Conservation (phyloP, 92 coral and sea anemone species). For the Porites rus region DNA sequence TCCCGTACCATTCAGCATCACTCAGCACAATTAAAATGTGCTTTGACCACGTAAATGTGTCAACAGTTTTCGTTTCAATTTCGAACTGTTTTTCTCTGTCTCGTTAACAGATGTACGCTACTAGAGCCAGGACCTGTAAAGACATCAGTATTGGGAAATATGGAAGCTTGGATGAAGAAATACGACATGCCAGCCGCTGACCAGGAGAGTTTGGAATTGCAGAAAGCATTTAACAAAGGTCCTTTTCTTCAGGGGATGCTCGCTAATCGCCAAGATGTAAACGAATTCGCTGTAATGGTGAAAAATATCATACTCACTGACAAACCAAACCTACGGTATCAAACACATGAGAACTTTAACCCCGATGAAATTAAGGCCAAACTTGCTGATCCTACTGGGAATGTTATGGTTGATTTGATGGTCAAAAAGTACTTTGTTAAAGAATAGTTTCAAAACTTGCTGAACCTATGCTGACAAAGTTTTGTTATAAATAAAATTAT, state of each 20-base stretch:
- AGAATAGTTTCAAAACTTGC: not conserved
- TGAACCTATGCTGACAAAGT: not conserved
- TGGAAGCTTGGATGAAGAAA: not conserved
- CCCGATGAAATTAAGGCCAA: constrained; percentile 56
- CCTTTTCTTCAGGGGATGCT: too few relatives aligned
- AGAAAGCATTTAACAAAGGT: not conserved
- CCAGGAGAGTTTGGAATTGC: constrained; percentile 5
- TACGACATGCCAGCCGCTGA: not conserved
- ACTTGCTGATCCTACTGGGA: constrained; percentile 56
- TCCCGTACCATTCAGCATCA: too few relatives aligned
- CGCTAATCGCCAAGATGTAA: not conserved
- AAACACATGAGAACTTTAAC: constrained; percentile 50
- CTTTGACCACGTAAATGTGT: not conserved
- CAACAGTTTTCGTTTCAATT: not conserved
- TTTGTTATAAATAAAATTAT: too few relatives aligned
- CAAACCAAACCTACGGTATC: constrained; percentile 71
- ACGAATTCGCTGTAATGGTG: constrained; percentile 61
- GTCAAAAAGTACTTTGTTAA: constrained; percentile 7
- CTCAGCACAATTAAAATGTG: not conserved
- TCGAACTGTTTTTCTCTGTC: not conserved
- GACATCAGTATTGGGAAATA: constrained; percentile 13
- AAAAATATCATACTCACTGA: constrained; percentile 67
- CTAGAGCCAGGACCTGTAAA: constrained; percentile 84
- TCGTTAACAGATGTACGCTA: constrained; percentile 19
- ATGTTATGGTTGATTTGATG: constrained; percentile 29